These are phyloP conservation scores for Dicerorhinus sumatrensis DNA, from an alignment of 2,113 vertebrate genomes.

Conservation along the genomic window DNA sequence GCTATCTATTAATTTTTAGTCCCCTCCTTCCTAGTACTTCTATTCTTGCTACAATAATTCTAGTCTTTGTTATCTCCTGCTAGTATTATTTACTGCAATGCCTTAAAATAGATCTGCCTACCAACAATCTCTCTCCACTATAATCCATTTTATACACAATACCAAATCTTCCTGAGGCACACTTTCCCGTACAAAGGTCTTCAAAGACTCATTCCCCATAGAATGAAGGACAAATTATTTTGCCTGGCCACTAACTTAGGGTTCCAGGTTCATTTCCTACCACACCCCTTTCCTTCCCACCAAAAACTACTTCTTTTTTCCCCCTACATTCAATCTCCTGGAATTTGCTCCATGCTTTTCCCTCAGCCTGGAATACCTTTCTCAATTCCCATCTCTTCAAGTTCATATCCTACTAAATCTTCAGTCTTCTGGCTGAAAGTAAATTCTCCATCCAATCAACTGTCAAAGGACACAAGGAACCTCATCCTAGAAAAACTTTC, in stretches of 20 bases:
- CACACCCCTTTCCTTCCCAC: neutral
- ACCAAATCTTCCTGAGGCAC: neutral
- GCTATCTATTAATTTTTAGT: neutral
- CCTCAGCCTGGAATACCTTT: neutral
- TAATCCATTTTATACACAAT: slow-evolving; percentile 7
- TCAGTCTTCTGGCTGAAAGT: slow-evolving; percentile 34
- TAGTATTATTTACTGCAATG: slow-evolving; percentile 34
- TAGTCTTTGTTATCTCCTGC: slow-evolving; percentile 39
- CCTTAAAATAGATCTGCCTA: slow-evolving; percentile 37
- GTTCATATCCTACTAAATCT: neutral
- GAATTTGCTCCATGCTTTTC: neutral
- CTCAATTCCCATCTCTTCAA: neutral
- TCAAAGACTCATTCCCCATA: neutral
- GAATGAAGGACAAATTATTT: slow-evolving; percentile 30
- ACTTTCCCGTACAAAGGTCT: slow-evolving; percentile 41
- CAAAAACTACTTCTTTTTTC: slow-evolving; percentile 3
- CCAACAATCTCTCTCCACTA: neutral
- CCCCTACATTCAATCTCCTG: neutral
- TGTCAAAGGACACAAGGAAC: neutral
- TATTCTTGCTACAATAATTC: slow-evolving; percentile 55
- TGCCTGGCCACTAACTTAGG: neutral
- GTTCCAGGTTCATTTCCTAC: neutral
- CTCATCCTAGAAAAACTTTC: neutral
- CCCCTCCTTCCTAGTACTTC: neutral
- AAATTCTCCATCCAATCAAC: neutral